Conservation (phyloP, 2,888 invertebrate genomes). For the Synergus itoensis region DNA sequence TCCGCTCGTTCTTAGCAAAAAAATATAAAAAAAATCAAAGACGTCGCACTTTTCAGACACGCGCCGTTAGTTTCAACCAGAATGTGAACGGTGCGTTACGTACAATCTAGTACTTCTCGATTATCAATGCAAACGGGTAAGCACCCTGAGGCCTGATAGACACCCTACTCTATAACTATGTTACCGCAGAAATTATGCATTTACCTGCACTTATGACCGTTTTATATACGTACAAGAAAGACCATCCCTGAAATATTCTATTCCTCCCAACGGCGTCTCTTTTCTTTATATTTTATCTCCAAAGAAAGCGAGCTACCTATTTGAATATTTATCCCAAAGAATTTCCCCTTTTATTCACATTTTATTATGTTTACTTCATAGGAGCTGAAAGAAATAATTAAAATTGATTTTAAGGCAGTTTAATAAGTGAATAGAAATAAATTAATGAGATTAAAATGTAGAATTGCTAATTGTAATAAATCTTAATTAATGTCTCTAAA, state of each 20-base stretch:
- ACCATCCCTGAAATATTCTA: neutral
- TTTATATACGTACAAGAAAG: conserved; percentile 19
- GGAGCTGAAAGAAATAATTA: neutral
- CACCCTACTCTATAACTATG: conserved; percentile 24
- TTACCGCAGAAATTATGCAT: conserved; percentile 38
- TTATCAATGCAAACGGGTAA: conserved; percentile 29
- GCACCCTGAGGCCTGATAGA: conserved; percentile 6
- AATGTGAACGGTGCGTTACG: conserved; percentile 54
- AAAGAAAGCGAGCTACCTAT: neutral
- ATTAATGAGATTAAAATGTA: neutral
- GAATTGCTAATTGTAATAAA: neutral
- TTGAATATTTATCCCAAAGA: neutral
- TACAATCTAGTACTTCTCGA: conserved; percentile 43
- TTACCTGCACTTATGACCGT: conserved; percentile 25
- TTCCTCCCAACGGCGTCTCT: neutral
- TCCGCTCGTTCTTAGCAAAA: conserved; percentile 47
- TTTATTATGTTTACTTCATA: neutral
- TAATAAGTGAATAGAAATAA: neutral
- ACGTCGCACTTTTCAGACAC: conserved; percentile 59
- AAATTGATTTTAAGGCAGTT: neutral
- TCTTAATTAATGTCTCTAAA: neutral
- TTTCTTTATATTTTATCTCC: neutral
- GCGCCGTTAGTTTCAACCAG: conserved; percentile 59
- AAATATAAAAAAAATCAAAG: conserved; percentile 49
- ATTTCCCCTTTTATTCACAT: neutral